Evolutionary conservation across 2,888 invertebrate genomes (phyloP).

Genomic region (Tachystola acroxantha): DNA sequence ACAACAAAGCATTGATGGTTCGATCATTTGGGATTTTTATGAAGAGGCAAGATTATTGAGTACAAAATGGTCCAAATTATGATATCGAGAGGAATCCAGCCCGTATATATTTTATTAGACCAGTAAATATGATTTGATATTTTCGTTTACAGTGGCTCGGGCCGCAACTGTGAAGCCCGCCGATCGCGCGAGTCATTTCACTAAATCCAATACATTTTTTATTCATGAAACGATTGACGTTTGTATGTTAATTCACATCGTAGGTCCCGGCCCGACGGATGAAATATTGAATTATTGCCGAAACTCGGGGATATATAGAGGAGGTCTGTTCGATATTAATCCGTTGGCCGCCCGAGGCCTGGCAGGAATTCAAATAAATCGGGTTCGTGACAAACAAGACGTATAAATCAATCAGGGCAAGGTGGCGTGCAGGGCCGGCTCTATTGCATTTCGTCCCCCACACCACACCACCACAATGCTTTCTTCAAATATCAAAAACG

Average conservation of each 20-base stretch:
- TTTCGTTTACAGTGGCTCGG: conserved; percentile 54
- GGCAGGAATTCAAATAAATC: conserved; percentile 79
- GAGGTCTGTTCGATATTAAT: conserved; percentile 74
- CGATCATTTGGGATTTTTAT: too few relatives aligned
- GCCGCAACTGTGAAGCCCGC: conserved; percentile 45
- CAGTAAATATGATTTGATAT: conserved; percentile 47
- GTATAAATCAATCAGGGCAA: conserved; percentile 77
- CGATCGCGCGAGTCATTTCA: conserved; percentile 67
- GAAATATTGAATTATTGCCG: conserved; percentile 77
- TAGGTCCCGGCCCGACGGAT: conserved; percentile 69
- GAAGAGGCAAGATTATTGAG: too few relatives aligned
- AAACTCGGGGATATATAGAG: conserved; percentile 70
- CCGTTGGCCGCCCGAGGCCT: conserved; percentile 67
- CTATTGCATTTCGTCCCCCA: conserved; percentile 50
- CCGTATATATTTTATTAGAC: conserved; percentile 18
- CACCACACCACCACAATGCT: conserved; percentile 39
- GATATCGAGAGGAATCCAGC: conserved; percentile 2
- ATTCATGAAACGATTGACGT: conserved; percentile 78
- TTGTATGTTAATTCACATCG: conserved; percentile 76
- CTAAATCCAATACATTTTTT: conserved; percentile 79
- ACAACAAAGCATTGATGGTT: too few relatives aligned
- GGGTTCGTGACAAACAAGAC: conserved; percentile 76
- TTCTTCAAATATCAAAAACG: conserved; percentile 37
- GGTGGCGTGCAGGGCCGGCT: conserved; percentile 58
- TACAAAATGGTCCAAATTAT: too few relatives aligned